phyloP scores from a whole-genome alignment of 2,113 vertebrate genomes.

The Rallus limicola region DNA sequence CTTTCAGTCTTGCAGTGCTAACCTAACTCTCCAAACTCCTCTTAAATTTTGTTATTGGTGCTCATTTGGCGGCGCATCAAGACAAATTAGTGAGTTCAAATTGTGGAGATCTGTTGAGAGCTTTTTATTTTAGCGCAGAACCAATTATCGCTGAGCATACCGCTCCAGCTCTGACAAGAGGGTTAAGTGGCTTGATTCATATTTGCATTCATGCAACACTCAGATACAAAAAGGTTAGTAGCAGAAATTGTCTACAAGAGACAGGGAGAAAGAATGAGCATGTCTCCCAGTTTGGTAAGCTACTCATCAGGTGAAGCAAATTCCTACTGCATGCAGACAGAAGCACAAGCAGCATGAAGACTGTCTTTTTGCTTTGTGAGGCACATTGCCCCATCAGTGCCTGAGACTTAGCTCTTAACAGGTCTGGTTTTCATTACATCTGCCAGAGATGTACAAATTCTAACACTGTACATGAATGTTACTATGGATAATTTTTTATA shows the following conservation, averaged over 20 bases:
- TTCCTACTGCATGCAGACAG: background rate
- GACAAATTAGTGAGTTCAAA: background rate
- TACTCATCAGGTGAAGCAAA: background rate
- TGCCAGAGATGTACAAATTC: background rate
- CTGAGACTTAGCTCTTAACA: background rate
- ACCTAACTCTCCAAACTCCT: background rate
- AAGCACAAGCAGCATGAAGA: background rate
- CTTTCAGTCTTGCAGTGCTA: background rate
- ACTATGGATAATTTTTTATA: background rate
- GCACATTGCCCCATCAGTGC: background rate
- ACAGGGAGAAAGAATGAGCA: background rate
- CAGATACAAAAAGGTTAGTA: background rate
- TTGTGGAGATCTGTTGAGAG: background rate
- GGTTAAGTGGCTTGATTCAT: background rate
- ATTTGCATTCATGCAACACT: background rate
- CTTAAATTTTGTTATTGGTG: constrained; percentile 2
- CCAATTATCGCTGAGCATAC: background rate
- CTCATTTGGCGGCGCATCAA: background rate
- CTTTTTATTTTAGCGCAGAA: constrained; percentile 25
- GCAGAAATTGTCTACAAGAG: background rate
- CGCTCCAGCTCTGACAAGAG: background rate
- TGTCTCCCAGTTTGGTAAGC: background rate
- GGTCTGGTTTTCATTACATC: background rate
- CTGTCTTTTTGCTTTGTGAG: background rate
- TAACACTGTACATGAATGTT: background rate